These are phyloP conservation scores for Holotrichia oblita DNA, from an alignment of 1,140 invertebrate species.

Conservation along the genomic window DNA sequence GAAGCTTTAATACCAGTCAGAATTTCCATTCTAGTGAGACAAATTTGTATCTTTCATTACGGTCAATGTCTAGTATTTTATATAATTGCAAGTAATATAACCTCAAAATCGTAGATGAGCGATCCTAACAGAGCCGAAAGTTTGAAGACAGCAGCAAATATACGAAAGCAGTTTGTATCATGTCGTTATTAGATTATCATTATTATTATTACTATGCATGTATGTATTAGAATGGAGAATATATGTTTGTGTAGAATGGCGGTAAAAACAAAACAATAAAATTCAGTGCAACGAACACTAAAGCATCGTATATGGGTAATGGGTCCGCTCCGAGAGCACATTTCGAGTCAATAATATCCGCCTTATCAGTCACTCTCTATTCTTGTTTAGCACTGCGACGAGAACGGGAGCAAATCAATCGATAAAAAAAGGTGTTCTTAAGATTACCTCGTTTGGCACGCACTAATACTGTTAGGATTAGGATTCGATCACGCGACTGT, in stretches of 20 bases:
- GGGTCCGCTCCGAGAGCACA: neutral
- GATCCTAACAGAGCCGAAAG: conserved; percentile 27
- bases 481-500: too few species aligned
- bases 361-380: neutral
- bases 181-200: neutral
- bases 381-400: neutral
- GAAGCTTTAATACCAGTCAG: too few species aligned
- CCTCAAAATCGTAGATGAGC: neutral
- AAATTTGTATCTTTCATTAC: neutral
- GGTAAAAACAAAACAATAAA: neutral
- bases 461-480: conserved; percentile 6
- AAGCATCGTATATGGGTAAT: conserved; percentile 17
- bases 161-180: neutral
- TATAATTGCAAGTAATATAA: too few species aligned
- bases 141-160: conserved; percentile 22
- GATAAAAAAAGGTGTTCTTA: too few species aligned
- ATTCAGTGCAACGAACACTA: neutral
- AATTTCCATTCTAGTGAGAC: too few species aligned
- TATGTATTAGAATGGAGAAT: conserved; percentile 24
- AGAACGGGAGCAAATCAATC: neutral
- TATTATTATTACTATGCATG: too few species aligned
- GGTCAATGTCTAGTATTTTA: too few species aligned
- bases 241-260: neutral
- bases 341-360: neutral
- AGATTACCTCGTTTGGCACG: neutral